Evolutionary conservation across 2,113 vertebrate genomes (phyloP).

Genomic region (Vombatus ursinus): DNA sequence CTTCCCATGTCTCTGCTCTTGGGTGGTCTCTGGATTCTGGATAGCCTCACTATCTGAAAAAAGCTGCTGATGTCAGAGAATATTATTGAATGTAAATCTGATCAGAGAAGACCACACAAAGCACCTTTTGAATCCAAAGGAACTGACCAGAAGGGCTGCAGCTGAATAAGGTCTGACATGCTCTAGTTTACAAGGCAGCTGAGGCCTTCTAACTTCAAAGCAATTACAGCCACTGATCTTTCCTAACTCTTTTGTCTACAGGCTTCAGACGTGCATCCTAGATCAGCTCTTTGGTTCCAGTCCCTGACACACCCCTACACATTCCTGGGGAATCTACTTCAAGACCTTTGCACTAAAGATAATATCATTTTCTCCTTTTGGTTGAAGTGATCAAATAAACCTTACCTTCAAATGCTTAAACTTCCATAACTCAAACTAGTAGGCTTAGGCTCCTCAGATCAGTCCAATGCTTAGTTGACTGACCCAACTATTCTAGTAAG

Average conservation of each 20-base stretch:
- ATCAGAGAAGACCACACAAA: neutral
- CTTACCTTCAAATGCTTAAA: neutral
- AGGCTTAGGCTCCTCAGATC: neutral
- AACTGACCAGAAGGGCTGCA: neutral
- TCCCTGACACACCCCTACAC: neutral
- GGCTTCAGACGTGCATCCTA: neutral
- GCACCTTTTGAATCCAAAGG: neutral
- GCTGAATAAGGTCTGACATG: neutral
- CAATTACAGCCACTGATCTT: neutral
- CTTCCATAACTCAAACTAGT: neutral
- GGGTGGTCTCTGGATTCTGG: neutral
- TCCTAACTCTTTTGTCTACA: neutral
- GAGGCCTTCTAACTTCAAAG: neutral
- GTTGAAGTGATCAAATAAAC: neutral
- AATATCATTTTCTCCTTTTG: neutral
- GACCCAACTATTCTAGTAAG: neutral
- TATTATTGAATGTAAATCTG: neutral
- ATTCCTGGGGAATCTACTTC: neutral
- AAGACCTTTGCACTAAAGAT: neutral
- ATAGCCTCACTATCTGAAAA: neutral
- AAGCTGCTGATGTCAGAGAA: neutral
- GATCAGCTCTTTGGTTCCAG: neutral
- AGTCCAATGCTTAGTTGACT: neutral
- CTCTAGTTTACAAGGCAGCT: neutral
- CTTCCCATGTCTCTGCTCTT: neutral